Conservation (phyloP, 2,113 vertebrate species). For the Gorsachius goisagi region DNA sequence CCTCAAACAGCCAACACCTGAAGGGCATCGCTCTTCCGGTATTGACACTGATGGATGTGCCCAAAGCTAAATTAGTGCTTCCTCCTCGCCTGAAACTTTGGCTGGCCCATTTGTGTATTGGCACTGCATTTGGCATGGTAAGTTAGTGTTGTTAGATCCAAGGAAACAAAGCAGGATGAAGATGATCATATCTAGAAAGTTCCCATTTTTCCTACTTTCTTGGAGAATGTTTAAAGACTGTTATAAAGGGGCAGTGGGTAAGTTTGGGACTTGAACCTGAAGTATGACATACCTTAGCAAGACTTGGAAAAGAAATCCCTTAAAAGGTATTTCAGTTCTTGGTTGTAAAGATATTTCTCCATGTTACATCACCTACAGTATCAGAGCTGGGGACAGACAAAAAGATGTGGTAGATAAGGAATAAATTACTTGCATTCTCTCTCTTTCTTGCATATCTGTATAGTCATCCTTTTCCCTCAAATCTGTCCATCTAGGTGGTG, state of each 20-base stretch:
- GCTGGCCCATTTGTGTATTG: fast-evolving
- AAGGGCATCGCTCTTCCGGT: not conserved
- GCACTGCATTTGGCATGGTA: not conserved
- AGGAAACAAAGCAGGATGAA: not conserved
- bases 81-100: not conserved
- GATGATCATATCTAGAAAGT: fast-evolving
- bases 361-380: not conserved
- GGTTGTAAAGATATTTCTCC: not conserved
- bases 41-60: not conserved
- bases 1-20: not conserved
- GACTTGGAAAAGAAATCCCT: not conserved
- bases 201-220: not conserved
- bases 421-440: not conserved
- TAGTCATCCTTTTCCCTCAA: not conserved
- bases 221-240: not conserved
- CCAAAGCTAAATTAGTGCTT: not conserved
- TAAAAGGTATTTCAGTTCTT: not conserved
- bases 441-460: not conserved
- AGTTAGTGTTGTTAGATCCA: not conserved
- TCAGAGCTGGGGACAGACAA: not conserved
- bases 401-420: not conserved
- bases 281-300: not conserved
- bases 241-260: not conserved
- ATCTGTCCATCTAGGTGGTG: not conserved
- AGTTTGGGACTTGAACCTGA: not conserved